These are phyloP conservation scores for Cryptus armator DNA, from an alignment of 2,888 invertebrate genomes.

Conservation along the genomic window DNA sequence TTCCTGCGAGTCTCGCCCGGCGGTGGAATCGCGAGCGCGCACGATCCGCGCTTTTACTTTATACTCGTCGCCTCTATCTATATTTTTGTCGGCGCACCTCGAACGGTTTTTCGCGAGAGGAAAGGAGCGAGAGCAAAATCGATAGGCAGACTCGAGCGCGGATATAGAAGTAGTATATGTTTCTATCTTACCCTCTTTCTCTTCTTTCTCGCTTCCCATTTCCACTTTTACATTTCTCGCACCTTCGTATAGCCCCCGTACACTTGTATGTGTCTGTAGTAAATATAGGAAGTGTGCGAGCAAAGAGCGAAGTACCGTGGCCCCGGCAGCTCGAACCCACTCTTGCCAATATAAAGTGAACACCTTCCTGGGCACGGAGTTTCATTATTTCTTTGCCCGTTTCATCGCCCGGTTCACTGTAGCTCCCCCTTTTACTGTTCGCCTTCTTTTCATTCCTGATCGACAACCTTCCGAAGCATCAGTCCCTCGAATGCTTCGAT, in stretches of 20 bases:
- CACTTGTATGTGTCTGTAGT: slow-evolving; percentile 45
- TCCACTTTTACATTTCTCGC: slow-evolving; percentile 59
- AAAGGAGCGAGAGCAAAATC: slow-evolving; percentile 77
- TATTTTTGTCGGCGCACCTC: slow-evolving; percentile 57
- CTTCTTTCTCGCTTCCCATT: slow-evolving; percentile 57
- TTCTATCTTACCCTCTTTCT: slow-evolving; percentile 58
- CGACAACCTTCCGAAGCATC: slow-evolving; percentile 21
- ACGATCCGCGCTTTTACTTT: slow-evolving; percentile 76
- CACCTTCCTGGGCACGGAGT: slow-evolving; percentile 79
- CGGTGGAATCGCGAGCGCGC: slow-evolving; percentile 67
- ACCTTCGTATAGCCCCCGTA: slow-evolving; percentile 55
- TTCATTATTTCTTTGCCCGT: slow-evolving; percentile 80
- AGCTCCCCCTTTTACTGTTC: slow-evolving; percentile 41
- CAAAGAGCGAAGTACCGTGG: slow-evolving; percentile 53
- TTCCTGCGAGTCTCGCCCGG: slow-evolving; percentile 80
- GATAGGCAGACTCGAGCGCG: slow-evolving; percentile 78
- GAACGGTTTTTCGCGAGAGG: slow-evolving; percentile 71
- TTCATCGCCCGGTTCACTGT: slow-evolving; percentile 56
- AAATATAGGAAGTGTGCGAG: slow-evolving; percentile 54
- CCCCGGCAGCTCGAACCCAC: slow-evolving; percentile 70
- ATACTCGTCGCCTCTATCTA: slow-evolving; percentile 73
- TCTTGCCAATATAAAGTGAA: slow-evolving; percentile 81
- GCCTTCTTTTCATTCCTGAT: slow-evolving; percentile 41
- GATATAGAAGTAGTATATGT: slow-evolving; percentile 76
- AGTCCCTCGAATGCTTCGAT: slow-evolving; percentile 48